Evolutionary conservation across 2,113 vertebrate genomes (phyloP), one percentile per base, ranked within the genome.

Genomic region (Sigmodon hispidus): DNA sequence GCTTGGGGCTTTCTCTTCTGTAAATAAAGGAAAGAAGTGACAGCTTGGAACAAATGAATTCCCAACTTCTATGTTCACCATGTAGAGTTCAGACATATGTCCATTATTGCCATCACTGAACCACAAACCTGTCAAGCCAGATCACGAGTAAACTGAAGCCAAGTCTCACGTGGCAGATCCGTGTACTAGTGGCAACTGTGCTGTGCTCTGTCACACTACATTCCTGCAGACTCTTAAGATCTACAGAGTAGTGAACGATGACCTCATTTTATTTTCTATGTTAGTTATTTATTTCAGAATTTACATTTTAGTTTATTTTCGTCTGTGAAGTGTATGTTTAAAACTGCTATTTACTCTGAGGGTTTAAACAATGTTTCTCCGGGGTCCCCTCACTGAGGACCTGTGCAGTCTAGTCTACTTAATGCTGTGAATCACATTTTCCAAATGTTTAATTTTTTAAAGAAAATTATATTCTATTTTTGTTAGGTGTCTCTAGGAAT

Each of bases 351-450:
- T 97, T 97, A 98, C 97, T 97, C 97, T 97, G 90, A 98, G 91
- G 69, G 61, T 95, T 97, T 97, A 95, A 97, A 97, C 97, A 97
- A 92, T 70, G 96, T 93, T 98, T 96, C 96, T 97, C 98, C 95
- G 84, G 93, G 77, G 77, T 96, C 95, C 96, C 96, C 95, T 95
- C 96, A 89, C 48, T 76, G 67, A 96, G 98, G 98, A 97, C 86
- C 92, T 45, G 12, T 95, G 90, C 92, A 77, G 98, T 98, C 98
- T 96, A 77, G 98, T 98, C 98, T 96, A 97, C 97, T 98, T 98
- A 98, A 99, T 98, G 98, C 99, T 99, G 99, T 99, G 98, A 99
- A 99, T 98, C 98, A 98, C 96, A 94, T 98, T 98, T 97, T 97
- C 98, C 96, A 97, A 93, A 98, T 97, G 90, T 98, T 97, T 97